Base-by-base conservation (phyloP, 2,888 invertebrate species). In the Entomobrya proxima region DNA sequence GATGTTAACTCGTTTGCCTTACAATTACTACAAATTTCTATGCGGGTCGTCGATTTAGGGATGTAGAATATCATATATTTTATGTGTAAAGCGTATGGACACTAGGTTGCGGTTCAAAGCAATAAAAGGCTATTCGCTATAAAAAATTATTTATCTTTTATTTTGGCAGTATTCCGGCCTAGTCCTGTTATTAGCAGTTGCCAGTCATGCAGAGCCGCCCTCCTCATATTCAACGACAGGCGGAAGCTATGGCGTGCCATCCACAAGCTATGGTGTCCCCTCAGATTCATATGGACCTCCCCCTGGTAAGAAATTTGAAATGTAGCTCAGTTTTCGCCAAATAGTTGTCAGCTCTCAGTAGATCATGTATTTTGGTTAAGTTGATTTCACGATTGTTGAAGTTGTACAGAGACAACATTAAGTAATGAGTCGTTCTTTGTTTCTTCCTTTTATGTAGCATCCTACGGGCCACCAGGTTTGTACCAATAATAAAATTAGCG, bases 161-260 rank as follows among this genome's bases (percentile, higher is more conserved):
- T 82, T 82, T 76, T 72, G 55, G 64, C 78, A 87, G 87, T 85
- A 85, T 86, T 86, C 88, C 58, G 85, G 85, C 32, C 88, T 89
- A 88, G 88, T 89, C 85, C 80, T 88, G 75, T 75, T 89, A 79
- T 88, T 89, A 86, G 87, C 88, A 88, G 89, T 88, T 69, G 52
- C 88, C 21, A 86, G 87, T 55, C 86, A 78, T 82, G 87, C 87
- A 87, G 88, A 87, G 50, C 87, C 87, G 30, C 85, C 88, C 27
- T 83, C 86, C 6, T 83, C 78, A 24, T 78, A 84, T 27, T 15
- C 55, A 13, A 75, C 82, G 64, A 75, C 82, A 64, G 75, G 75
- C 24, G 86, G 86, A 58, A 75, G 85, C 55, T 88, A 88, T 80
- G 85, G 85, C 15, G 86, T 83, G 50, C 88, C 88, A 76, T 81